phyloP scores from a whole-genome alignment of 2,888 invertebrate genomes.

The Drosophila recens region DNA sequence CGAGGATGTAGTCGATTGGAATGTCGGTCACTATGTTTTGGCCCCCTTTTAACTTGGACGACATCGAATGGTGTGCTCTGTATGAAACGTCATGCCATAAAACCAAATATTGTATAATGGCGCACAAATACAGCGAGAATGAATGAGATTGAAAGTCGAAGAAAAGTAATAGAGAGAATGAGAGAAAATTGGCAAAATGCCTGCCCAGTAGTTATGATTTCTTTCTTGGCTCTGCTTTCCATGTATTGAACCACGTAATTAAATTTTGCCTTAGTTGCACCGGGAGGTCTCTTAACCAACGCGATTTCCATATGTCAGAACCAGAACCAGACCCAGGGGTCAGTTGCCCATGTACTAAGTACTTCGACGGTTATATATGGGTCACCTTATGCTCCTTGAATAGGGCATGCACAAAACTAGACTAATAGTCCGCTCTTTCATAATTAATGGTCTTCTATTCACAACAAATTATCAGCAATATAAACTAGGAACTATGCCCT shows the following conservation, averaged over 20 bases:
- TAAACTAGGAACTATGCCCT: background rate
- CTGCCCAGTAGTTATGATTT: background rate
- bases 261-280: slow-evolving; percentile 19
- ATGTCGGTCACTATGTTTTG: slow-evolving; percentile 52
- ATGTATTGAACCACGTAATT: slow-evolving; percentile 40
- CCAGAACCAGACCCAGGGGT: slow-evolving; percentile 4
- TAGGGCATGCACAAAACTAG: background rate
- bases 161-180: background rate
- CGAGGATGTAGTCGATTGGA: slow-evolving; percentile 41
- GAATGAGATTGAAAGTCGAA: background rate
- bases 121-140: slow-evolving; percentile 20
- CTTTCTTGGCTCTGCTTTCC: background rate
- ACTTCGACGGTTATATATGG: background rate
- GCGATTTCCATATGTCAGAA: slow-evolving; percentile 36
- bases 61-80: slow-evolving; percentile 53
- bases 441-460: slow-evolving; percentile 6
- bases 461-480: background rate
- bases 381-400: background rate
- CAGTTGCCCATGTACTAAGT: slow-evolving; percentile 8
- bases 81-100: slow-evolving; percentile 74
- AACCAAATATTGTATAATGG: slow-evolving; percentile 71
- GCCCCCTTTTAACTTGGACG: slow-evolving; percentile 35
- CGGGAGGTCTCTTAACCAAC: background rate
- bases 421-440: background rate
- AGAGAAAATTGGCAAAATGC: slow-evolving; percentile 30